Evolutionary conservation across 2,797 vertebrate genomes (phyloP).

Genomic region (Myioborus miniatus): DNA sequence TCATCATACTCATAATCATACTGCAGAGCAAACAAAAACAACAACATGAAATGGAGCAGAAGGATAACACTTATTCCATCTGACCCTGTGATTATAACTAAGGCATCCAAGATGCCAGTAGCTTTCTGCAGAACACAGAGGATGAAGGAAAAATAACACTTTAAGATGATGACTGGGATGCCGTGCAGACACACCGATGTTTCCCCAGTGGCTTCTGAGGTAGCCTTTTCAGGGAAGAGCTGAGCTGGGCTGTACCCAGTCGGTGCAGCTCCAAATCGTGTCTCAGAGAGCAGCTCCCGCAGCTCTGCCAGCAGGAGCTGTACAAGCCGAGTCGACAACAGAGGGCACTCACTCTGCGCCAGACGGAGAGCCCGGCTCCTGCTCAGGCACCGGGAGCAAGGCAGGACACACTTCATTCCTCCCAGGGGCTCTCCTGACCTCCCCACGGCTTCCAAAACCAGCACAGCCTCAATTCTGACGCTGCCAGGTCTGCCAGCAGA

Average conservation of each 20-base stretch:
- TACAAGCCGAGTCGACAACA: background rate
- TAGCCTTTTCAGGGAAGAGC: background rate
- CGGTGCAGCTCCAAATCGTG: fast-evolving
- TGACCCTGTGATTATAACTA: background rate
- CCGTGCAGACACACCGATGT: fast-evolving
- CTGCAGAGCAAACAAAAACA: conserved; percentile 71
- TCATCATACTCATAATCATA: conserved; percentile 98
- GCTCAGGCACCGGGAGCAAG: background rate
- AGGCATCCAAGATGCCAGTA: fast-evolving
- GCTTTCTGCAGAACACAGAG: background rate
- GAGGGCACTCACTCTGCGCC: background rate
- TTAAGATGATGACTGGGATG: fast-evolving
- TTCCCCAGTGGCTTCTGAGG: background rate
- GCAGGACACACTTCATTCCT: background rate
- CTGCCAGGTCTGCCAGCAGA: background rate
- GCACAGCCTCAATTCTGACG: background rate
- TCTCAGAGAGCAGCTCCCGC: background rate
- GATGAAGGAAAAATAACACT: background rate
- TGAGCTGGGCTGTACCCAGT: background rate
- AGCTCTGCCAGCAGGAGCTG: background rate
- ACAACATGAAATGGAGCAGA: background rate
- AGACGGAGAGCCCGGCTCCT: background rate
- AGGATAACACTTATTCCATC: background rate
- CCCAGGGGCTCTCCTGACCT: background rate
- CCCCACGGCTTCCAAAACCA: background rate